A percentile compares a stretch with the other conserved stretches of the same genome.
These are phyloP conservation scores for Ariolimax columbianus DNA, from an alignment of 2,888 invertebrate genomes.

Conservation along the genomic window DNA sequence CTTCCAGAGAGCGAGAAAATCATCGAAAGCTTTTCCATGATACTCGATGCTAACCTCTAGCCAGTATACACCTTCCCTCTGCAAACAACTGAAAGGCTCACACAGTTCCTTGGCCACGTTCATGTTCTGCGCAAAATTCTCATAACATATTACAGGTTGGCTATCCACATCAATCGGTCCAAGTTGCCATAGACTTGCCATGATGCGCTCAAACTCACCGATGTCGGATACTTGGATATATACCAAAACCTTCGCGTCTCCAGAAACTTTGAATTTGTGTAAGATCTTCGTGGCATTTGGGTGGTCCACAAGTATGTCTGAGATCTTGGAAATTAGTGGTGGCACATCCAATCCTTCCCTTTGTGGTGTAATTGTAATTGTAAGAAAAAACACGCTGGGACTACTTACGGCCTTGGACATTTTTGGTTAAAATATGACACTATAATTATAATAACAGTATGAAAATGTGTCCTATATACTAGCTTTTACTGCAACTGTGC, in stretches of 20 bases:
- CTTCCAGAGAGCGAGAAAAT: conserved; percentile 1
- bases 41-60: conserved; percentile 9
- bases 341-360: conserved; percentile 5
- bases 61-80: neutral
- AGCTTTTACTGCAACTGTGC: neutral
- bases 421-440: neutral
- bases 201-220: neutral
- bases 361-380: neutral
- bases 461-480: neutral
- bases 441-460: neutral
- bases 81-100: neutral
- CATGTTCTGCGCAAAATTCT: conserved; percentile 13
- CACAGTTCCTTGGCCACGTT: neutral
- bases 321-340: neutral
- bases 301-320: neutral
- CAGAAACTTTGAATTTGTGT: neutral
- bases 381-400: neutral
- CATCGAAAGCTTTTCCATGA: neutral
- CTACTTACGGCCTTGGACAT: neutral
- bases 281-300: neutral
- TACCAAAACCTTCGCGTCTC: neutral
- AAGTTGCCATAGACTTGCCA: neutral
- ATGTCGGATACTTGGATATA: neutral
- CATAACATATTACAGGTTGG: neutral
- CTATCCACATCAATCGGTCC: conserved; percentile 13